Base-by-base conservation (phyloP, 1,140 invertebrate species). In the Drosophila punjabiensis region DNA sequence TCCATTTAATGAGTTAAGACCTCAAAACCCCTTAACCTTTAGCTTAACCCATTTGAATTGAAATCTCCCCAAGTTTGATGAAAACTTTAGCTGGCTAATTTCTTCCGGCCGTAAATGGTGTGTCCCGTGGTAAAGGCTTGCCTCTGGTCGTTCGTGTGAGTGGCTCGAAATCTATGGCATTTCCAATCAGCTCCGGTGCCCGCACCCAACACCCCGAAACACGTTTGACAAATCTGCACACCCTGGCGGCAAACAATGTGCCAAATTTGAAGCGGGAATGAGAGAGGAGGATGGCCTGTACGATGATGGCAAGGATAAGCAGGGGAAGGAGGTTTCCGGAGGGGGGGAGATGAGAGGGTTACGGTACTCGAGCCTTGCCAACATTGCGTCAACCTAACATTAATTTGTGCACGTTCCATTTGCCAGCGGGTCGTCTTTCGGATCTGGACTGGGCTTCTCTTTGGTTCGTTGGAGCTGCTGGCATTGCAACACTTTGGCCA, bases 331-430 rank as follows among this genome's bases (percentile, higher is more conserved):
- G 30, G 16, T 4, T 13, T 4, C 9, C 16, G 28, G 37, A n/a
- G 10, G 24, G 11, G 30, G 24, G 39, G 24, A 3, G 24, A n/a
- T n/a, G n/a, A 5, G 35, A 20, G 61, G 76, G 73, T 77, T 65
- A 70, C 62, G 65, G 53, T 68, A 78, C 56, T 89, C 76, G 74
- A 67, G 81, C 53, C 67, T 53, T 88, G 84, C 63, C 84, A 76
- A 76, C 77, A 80, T 70, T 67, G 84, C 78, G 66, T 81, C 85
- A 84, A 85, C 74, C 65, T 69, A 82, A 81, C 86, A 88, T 89
- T 89, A 89, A 89, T 89, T 89, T 89, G 78, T 52, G 78, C 85
- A 89, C 85, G 85, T 89, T 89, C 75, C 85, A 82, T 82, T 88
- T 89, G 85, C 78, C 74, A 59, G 63, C 60, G 85, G 78, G 53